Percentiles rank a stretch among this genome's conserved stretches.
Evolutionary conservation across 2,888 invertebrate species (phyloP).

Genomic region (Cryptosula pallasiana): DNA sequence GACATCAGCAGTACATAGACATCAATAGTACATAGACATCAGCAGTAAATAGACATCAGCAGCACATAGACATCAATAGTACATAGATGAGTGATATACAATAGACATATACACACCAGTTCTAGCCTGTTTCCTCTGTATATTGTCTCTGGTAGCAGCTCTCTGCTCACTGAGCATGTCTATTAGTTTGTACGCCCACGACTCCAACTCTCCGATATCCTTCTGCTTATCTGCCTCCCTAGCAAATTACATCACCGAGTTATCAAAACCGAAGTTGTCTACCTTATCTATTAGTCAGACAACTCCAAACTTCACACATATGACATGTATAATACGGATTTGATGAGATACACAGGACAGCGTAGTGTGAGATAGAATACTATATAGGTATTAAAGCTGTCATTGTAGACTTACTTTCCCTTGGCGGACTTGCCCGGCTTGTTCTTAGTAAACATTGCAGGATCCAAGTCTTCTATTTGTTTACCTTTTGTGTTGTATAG

Average conservation of each 20-base stretch:
- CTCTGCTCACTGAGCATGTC: slow-evolving; percentile 80
- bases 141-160: slow-evolving; percentile 90
- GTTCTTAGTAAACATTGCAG: slow-evolving; percentile 82
- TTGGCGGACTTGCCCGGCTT: slow-evolving; percentile 65
- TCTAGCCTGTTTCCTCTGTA: slow-evolving; percentile 93
- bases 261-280: too few relatives aligned
- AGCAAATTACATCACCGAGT: slow-evolving; percentile 19
- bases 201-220: slow-evolving; percentile 81
- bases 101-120: slow-evolving; percentile 38
- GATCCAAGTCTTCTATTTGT: slow-evolving; percentile 78
- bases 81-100: too few relatives aligned
- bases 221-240: slow-evolving; percentile 63
- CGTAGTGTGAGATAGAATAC: too few relatives aligned
- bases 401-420: slow-evolving; percentile 37
- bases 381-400: too few relatives aligned
- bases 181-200: slow-evolving; percentile 81
- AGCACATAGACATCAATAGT: too few relatives aligned
- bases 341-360: too few relatives aligned
- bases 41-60: too few relatives aligned
- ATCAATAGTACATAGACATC: too few relatives aligned
- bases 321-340: too few relatives aligned
- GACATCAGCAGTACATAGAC: too few relatives aligned
- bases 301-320: too few relatives aligned
- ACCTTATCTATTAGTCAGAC: too few relatives aligned
- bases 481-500: slow-evolving; percentile 86